Base-by-base conservation (phyloP, 2,113 vertebrate genomes). In the Oophaga pumilio region DNA sequence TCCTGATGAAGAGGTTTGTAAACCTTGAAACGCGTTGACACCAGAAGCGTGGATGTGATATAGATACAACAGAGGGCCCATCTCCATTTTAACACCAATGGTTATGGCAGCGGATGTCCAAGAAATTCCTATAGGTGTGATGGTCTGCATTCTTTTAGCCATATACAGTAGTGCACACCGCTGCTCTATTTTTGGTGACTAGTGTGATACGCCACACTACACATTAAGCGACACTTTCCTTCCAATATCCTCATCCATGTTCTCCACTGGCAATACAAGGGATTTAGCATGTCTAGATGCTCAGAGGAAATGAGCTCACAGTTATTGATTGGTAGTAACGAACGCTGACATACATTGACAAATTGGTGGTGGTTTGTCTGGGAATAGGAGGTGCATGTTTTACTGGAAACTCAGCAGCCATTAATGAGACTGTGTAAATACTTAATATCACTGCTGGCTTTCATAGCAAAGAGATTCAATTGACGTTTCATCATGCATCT, bases 241-340 rank as follows among this genome's bases (percentile, higher is more conserved):
- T 52, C 60, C 50, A 79, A 24, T 7, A 9, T 22, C 43, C 49
- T 60, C 0, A 49, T 83, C 43, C 50, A 49, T 52, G 49, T 17
- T 53, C 49, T 53, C n/a, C 50, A 22, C 80, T 26, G 26, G 33
- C 11, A 64, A 22, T 26, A 68, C 81, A n/a, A 53, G 62, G 22
- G 28, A 52, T 26, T 18, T 8, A 26, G 33, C n/a, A 69, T 24
- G 22, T 26, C n/a, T 52, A 17, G 81, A 17, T n/a, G 56, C 57
- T 66, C 76, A 56, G 57, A 82, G 86, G 68, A 88, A 76, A 83
- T 88, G 68, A 88, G 86, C 86, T 88, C 79, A 82, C n/a, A 22
- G 13, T 28, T 82, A 88, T 88, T 57, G 79, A 88, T 88, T 56
- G 69, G 13, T 66, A 22, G 71, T 49, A 88, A 66, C 4, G 10